phyloP scores from a whole-genome alignment of 2,113 vertebrate genomes.

The Eidolon helvum region DNA sequence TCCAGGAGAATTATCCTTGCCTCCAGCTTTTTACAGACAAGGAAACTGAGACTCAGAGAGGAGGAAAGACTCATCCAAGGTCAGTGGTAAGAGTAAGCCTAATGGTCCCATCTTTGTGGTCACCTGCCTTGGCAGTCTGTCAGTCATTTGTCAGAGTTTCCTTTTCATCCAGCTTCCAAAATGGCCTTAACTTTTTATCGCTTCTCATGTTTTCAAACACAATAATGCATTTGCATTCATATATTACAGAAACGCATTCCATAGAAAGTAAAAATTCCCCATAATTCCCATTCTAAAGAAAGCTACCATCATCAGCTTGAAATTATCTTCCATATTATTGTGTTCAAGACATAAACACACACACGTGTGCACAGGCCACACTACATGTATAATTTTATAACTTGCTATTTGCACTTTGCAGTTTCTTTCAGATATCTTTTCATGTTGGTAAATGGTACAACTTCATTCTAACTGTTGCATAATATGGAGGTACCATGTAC shows the following conservation, averaged over 20 bases:
- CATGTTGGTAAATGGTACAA: neutral
- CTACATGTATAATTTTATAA: neutral
- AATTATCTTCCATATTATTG: neutral
- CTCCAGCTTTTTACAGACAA: neutral
- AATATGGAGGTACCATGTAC: neutral
- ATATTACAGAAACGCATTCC: neutral
- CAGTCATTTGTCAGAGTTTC: neutral
- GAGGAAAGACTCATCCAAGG: neutral
- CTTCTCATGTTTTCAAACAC: neutral
- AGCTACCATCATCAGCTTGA: neutral
- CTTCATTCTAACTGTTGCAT: neutral
- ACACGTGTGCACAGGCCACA: neutral
- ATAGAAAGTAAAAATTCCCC: neutral
- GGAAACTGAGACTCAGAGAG: neutral
- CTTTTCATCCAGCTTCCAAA: neutral
- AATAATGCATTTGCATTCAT: neutral
- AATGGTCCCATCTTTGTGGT: accelerated
- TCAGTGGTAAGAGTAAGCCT: neutral
- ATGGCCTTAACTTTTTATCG: neutral
- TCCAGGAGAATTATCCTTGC: neutral
- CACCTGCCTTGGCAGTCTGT: neutral
- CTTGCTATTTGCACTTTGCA: neutral
- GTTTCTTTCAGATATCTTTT: neutral
- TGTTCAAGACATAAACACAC: neutral
- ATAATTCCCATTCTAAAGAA: neutral